Conservation (phyloP, 2,888 invertebrate species). For the Galerucella calmariensis region DNA sequence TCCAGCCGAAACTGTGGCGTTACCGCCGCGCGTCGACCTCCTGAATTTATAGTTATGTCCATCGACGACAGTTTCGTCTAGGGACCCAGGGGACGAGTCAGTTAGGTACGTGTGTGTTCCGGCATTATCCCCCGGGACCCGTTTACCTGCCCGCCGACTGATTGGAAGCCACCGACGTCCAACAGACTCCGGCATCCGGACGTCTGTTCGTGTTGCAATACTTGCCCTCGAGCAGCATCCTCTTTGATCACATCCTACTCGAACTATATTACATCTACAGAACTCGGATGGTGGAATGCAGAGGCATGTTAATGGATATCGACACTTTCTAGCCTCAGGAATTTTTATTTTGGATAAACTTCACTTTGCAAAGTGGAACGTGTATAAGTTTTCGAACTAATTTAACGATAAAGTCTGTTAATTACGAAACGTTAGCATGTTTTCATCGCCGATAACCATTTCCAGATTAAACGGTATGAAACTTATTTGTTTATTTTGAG, state of each 20-base stretch:
- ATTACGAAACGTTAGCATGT: not conserved
- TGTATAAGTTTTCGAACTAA: not conserved
- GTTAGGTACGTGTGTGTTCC: constrained; percentile 63
- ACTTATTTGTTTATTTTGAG: not conserved
- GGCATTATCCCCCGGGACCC: constrained; percentile 60
- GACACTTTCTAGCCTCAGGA: not conserved
- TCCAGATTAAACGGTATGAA: not conserved
- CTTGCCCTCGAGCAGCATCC: constrained; percentile 12
- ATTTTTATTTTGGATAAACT: constrained; percentile 5
- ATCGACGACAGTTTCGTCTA: constrained; percentile 56
- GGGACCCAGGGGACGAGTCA: constrained; percentile 62
- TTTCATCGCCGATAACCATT: not conserved
- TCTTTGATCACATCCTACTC: constrained; percentile 1
- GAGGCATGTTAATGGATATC: constrained; percentile 10
- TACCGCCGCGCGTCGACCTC: constrained; percentile 27
- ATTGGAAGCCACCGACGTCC: constrained; percentile 59
- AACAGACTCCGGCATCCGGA: constrained; percentile 32
- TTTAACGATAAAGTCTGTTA: not conserved
- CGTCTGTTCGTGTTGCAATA: constrained; percentile 14
- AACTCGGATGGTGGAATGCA: not conserved
- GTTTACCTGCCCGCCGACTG: constrained; percentile 66
- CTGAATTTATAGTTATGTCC: constrained; percentile 62
- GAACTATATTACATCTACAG: not conserved
- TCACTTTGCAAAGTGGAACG: not conserved
- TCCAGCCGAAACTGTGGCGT: constrained; percentile 23